phyloP scores from a whole-genome alignment of 2,113 vertebrate species.

The Cnemophilus loriae region DNA sequence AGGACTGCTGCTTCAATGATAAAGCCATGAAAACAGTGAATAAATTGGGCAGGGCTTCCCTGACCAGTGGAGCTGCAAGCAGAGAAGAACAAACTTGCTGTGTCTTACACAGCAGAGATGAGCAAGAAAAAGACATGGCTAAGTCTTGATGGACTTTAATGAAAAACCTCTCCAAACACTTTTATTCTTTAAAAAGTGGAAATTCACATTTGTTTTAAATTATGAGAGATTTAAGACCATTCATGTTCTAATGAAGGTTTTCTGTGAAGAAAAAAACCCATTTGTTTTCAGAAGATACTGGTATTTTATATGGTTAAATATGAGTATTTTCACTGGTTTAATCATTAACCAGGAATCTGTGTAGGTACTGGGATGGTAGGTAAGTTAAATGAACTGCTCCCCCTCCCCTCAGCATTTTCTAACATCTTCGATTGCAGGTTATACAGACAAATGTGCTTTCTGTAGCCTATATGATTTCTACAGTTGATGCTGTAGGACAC shows the following conservation, averaged over 20 bases:
- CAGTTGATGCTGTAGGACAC: background rate
- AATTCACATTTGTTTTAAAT: background rate
- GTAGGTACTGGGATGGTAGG: background rate
- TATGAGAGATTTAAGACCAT: background rate
- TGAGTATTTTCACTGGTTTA: background rate
- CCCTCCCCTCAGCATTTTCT: background rate
- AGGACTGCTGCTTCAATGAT: background rate
- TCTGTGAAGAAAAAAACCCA: background rate
- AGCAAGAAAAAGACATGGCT: background rate
- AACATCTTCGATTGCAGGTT: background rate
- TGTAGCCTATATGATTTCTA: background rate
- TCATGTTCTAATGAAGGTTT: background rate
- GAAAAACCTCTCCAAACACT: background rate
- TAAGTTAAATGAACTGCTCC: background rate
- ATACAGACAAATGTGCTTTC: background rate
- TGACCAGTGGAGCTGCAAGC: background rate
- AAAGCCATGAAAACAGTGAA: background rate
- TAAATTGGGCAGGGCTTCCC: background rate
- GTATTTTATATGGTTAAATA: background rate
- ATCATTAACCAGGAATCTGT: background rate
- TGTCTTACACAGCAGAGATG: background rate
- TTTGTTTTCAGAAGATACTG: background rate
- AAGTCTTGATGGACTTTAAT: background rate
- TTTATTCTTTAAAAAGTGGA: background rate
- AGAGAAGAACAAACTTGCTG: background rate